Conservation (phyloP, 2,888 invertebrate species). For the Doris montereyensis region DNA sequence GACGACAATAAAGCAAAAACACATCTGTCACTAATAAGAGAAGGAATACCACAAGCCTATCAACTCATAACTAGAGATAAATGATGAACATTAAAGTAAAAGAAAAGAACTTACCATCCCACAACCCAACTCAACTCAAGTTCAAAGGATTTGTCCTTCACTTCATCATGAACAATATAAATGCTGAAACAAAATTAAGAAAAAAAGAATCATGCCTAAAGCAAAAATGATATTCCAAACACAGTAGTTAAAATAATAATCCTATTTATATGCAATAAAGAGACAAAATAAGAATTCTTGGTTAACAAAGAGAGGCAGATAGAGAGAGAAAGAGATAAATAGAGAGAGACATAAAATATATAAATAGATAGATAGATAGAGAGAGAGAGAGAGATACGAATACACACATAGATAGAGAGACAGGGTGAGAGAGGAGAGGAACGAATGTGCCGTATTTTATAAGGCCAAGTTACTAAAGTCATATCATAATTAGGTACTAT, state of each 20-base stretch:
- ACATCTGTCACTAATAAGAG: not conserved
- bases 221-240: too few species aligned
- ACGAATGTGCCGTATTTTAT: too few species aligned
- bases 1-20: not conserved
- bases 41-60: not conserved
- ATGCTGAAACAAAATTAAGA: slow-evolving; percentile 64
- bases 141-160: slow-evolving; percentile 96
- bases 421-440: too few species aligned
- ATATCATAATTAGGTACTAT: too few species aligned
- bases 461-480: too few species aligned
- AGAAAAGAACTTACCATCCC: slow-evolving; percentile 76
- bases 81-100: not conserved
- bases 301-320: not conserved
- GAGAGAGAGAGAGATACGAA: not conserved
- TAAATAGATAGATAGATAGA: not conserved
- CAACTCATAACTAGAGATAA: not conserved
- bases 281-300: too few species aligned
- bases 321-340: not conserved
- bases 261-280: too few species aligned
- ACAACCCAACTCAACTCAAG: slow-evolving; percentile 96
- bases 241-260: too few species aligned
- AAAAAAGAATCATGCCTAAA: not conserved
- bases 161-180: slow-evolving; percentile 78
- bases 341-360: not conserved
- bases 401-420: too few species aligned